Percentiles rank a stretch among this genome's conserved stretches.
These are phyloP conservation scores for Phyllopteryx taeniolatus DNA, from an alignment of 2,113 vertebrate species.

Conservation along the genomic window DNA sequence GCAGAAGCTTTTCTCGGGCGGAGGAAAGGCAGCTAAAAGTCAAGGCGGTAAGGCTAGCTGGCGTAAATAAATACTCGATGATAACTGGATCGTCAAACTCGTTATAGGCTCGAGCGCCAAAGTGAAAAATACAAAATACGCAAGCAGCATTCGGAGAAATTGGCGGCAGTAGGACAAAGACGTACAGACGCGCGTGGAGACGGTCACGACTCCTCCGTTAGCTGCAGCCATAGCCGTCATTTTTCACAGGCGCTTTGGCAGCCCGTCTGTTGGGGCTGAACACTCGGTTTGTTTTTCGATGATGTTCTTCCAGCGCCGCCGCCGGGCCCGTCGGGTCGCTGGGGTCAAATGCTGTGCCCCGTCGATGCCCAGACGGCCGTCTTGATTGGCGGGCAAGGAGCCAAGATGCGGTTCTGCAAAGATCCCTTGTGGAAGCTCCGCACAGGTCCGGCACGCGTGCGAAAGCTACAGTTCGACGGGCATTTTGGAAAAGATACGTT, in stretches of 20 bases:
- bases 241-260: too few relatives aligned
- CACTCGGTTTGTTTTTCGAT: background rate
- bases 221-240: too few relatives aligned
- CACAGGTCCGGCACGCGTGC: constrained; percentile 55
- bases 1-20: constrained; percentile 56
- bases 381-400: constrained; percentile 74
- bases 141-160: too few relatives aligned
- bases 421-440: constrained; percentile 78
- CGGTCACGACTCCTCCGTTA: too few relatives aligned
- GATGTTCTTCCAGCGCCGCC: constrained; percentile 30
- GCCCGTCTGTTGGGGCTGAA: too few relatives aligned
- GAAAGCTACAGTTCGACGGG: background rate
- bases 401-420: constrained; percentile 75
- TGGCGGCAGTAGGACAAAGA: too few relatives aligned
- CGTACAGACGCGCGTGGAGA: too few relatives aligned
- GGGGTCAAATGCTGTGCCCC: constrained; percentile 73
- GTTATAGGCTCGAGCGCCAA: too few relatives aligned
- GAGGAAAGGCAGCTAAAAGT: constrained; percentile 19
- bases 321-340: constrained; percentile 67
- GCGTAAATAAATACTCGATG: too few relatives aligned
- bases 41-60: constrained; percentile 34
- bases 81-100: too few relatives aligned
- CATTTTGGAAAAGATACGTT: too few relatives aligned
- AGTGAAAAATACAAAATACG: too few relatives aligned
- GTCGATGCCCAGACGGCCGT: constrained; percentile 74